Percentiles rank a stretch among this genome's conserved stretches.
Conservation (phyloP, 2,113 vertebrate species). For the Sprattus sprattus region DNA sequence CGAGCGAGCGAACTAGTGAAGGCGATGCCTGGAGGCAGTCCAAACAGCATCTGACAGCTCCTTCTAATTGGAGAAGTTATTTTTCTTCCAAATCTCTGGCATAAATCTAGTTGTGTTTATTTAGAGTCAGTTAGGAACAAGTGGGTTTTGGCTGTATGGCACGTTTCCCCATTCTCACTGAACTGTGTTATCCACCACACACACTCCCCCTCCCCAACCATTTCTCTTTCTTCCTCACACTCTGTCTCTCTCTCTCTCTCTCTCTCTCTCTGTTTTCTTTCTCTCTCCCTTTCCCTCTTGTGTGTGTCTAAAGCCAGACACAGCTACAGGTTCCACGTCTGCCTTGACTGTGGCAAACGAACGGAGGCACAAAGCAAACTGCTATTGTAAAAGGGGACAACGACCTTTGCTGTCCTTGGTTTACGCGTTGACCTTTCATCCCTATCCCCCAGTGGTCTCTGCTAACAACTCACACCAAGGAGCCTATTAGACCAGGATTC, state of each 20-base stretch:
- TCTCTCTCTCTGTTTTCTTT: background rate
- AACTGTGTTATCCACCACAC: background rate
- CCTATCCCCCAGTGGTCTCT: constrained; percentile 81
- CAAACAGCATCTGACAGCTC: constrained; percentile 42
- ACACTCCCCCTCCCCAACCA: background rate
- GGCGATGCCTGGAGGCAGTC: constrained; percentile 35
- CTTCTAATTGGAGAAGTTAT: constrained; percentile 47
- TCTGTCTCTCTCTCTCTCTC: background rate
- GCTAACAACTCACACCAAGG: constrained; percentile 84
- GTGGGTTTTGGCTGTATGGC: constrained; percentile 46
- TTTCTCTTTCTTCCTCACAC: constrained; percentile 18
- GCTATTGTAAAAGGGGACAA: constrained; percentile 80
- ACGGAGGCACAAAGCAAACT: constrained; percentile 78
- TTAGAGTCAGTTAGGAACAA: constrained; percentile 50
- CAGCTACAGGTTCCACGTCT: constrained; percentile 74
- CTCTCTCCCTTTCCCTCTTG: constrained; percentile 41
- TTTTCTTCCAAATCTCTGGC: constrained; percentile 46
- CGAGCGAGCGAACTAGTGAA: background rate
- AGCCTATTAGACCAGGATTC: constrained; percentile 87
- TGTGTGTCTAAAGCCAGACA: constrained; percentile 70
- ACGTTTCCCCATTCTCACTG: constrained; percentile 13
- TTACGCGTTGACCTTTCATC: constrained; percentile 84
- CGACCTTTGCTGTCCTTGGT: constrained; percentile 85
- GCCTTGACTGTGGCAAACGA: constrained; percentile 68
- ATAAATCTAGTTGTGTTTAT: constrained; percentile 51